phyloP scores from a whole-genome alignment of 2,797 vertebrate species.

The Pogonophryne albipinna region DNA sequence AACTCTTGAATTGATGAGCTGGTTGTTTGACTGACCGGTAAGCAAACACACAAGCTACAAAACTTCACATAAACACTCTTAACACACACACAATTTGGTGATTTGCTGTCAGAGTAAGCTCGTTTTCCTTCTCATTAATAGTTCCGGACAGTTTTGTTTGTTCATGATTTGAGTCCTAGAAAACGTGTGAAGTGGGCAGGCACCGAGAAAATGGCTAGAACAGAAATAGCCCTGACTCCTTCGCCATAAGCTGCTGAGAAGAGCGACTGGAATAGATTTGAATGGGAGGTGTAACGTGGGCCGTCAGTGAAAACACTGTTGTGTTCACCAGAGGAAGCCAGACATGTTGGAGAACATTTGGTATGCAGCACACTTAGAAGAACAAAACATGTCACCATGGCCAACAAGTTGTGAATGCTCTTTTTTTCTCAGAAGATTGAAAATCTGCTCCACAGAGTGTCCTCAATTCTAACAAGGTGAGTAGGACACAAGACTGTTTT shows the following conservation, averaged over 20 bases:
- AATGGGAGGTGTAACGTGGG: constrained; percentile 80
- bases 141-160: background rate
- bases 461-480: constrained; percentile 50
- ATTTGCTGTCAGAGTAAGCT: background rate
- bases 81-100: background rate
- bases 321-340: constrained; percentile 69
- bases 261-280: constrained; percentile 66
- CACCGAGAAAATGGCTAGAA: constrained; percentile 26
- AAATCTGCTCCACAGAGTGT: constrained; percentile 29
- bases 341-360: constrained; percentile 77
- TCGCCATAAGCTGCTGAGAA: constrained; percentile 61
- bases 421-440: constrained; percentile 35
- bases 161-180: constrained; percentile 6
- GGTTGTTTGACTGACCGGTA: background rate
- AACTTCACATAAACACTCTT: background rate
- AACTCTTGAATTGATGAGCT: background rate
- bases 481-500: constrained; percentile 40
- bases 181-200: constrained; percentile 57
- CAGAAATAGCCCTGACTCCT: constrained; percentile 49
- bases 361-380: constrained; percentile 50
- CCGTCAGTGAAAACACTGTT: constrained; percentile 61
- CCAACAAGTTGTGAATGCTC: constrained; percentile 60
- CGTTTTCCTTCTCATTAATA: background rate
- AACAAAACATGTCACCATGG: constrained; percentile 35
- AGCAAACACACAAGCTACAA: background rate